These are phyloP conservation scores for Cyclopterus lumpus DNA, from an alignment of 2,797 vertebrate species.

Conservation along the genomic window DNA sequence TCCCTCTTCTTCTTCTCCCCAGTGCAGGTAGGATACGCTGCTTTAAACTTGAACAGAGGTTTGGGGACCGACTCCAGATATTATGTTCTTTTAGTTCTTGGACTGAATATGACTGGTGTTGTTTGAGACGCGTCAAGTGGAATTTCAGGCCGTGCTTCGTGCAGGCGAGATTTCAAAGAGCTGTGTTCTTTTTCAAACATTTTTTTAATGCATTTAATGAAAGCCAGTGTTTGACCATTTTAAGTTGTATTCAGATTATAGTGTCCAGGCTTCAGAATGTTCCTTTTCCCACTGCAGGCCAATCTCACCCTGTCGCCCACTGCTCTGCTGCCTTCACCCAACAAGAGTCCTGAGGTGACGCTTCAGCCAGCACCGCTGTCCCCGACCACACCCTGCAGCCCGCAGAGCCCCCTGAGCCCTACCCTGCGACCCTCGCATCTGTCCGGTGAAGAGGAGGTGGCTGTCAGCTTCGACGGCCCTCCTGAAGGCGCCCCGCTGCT, in stretches of 20 bases:
- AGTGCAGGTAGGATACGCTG: slow-evolving; percentile 79
- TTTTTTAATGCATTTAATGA: neutral
- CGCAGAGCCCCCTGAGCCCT: slow-evolving; percentile 38
- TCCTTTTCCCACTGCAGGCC: slow-evolving; percentile 69
- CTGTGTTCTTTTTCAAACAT: neutral
- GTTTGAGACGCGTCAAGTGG: neutral
- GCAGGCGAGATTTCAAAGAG: slow-evolving; percentile 11
- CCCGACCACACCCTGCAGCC: slow-evolving; percentile 48
- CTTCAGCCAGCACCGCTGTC: slow-evolving; percentile 63
- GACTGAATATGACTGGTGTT: neutral
- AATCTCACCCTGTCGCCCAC: slow-evolving; percentile 83
- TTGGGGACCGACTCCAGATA: neutral
- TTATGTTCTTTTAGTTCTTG: neutral
- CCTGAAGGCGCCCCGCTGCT: slow-evolving; percentile 76
- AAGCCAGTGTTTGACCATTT: neutral
- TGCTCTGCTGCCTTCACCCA: slow-evolving; percentile 76
- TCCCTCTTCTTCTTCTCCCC: slow-evolving; percentile 83
- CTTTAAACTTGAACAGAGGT: neutral
- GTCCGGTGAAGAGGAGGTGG: slow-evolving; percentile 78
- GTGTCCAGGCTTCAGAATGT: slow-evolving; percentile 24
- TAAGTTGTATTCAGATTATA: slow-evolving; percentile 8
- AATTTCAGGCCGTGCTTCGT: neutral
- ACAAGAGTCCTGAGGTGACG: slow-evolving; percentile 79
- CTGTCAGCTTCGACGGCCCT: slow-evolving; percentile 76
- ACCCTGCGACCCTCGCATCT: slow-evolving; percentile 44